Conservation (phyloP, 2,113 vertebrate species). For the Arvicanthis niloticus region DNA sequence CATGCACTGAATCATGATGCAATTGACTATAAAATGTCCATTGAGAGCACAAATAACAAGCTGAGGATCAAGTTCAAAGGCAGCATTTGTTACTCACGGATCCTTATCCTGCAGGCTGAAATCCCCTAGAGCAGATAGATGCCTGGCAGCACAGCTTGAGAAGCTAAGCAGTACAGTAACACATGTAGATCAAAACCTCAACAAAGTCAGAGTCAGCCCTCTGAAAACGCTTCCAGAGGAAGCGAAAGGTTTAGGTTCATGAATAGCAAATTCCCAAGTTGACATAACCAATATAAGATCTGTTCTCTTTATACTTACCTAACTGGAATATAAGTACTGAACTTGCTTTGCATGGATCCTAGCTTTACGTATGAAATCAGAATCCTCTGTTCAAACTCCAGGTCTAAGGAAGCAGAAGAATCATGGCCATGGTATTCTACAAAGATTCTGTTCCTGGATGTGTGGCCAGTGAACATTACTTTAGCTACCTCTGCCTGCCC, state of each 20-base stretch:
- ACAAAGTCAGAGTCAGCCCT: accelerated
- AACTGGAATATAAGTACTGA: not conserved
- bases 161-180: accelerated
- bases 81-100: not conserved
- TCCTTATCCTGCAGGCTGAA: not conserved
- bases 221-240: not conserved
- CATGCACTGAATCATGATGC: not conserved
- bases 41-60: not conserved
- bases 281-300: not conserved
- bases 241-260: not conserved
- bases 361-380: not conserved
- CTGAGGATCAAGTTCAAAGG: not conserved
- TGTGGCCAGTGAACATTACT: not conserved
- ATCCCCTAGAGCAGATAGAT: too few relatives aligned
- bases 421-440: not conserved
- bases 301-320: not conserved
- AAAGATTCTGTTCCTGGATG: not conserved
- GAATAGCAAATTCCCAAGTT: not conserved
- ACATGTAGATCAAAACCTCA: not conserved
- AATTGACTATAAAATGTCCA: not conserved
- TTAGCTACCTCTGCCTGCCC: not conserved
- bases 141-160: accelerated
- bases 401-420: not conserved
- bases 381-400: not conserved
- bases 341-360: not conserved